Base-by-base conservation (phyloP, 2,888 invertebrate genomes). In the Drosophila atripex region DNA sequence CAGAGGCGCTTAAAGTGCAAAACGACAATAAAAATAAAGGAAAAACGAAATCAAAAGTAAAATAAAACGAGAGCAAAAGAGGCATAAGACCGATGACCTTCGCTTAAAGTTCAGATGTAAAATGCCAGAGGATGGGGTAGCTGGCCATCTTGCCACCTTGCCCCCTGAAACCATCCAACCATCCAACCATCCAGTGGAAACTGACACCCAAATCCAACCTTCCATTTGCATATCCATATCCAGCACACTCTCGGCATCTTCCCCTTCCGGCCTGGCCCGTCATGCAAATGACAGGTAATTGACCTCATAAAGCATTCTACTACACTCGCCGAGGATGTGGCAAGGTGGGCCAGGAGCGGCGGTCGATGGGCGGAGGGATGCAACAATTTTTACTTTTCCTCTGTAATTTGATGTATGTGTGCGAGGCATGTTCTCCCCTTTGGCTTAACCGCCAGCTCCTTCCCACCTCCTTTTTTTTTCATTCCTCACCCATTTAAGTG, bases 271-370 rank as follows among this genome's bases (percentile, higher is more conserved):
- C 43, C 77, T 41, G 49, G 54, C 61, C 71, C 82, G 69, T 87
- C 86, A 82, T 87, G 82, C 80, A 82, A 82, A 87, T 82, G 88
- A 84, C 88, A 84, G 88, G 84, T 84, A 84, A 84, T 84, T 84
- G 84, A 84, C 84, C 84, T 75, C 80, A 84, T 78, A 85, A 87
- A 77, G 72, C 60, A 64, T 68, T 54, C 64, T 46, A 35, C 28
- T 46, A 45, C 28, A 23, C 66, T 38, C 38, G 72, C 38, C 66
- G 61, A 47, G 21, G 25, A 7, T 39, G 53, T 50, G 60, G 56
- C 4, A 43, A 35, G 43, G n/a, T n/a, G 30, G 16, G 7, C 18
- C 18, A 18, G 18, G 28, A 9, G 23, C 1, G 25, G 25, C 21
- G 45, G 32, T 30, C 4, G 28, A 30, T 49, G 28, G 41, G 8